phyloP scores from a whole-genome alignment of 2,113 vertebrate genomes.

The Eubucco bourcierii region DNA sequence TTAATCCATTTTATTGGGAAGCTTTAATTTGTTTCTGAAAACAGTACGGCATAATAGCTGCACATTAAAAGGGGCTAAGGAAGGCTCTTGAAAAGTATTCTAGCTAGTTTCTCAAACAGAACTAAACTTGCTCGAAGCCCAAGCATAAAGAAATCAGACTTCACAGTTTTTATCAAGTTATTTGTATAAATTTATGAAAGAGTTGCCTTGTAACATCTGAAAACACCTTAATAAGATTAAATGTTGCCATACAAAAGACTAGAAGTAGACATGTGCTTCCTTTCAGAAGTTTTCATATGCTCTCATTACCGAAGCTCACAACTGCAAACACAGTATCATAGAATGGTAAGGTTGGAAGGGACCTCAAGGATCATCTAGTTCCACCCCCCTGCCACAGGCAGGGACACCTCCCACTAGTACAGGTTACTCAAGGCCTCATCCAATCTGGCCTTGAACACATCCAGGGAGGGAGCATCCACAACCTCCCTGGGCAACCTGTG shows the following conservation, averaged over 20 bases:
- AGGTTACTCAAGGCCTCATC: too few relatives aligned
- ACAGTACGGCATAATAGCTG: not conserved
- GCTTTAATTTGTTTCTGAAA: not conserved
- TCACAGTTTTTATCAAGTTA: not conserved
- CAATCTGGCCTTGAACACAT: too few relatives aligned
- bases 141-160: not conserved
- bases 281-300: not conserved
- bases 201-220: not conserved
- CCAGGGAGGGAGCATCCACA: too few relatives aligned
- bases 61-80: not conserved
- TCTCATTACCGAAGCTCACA: not conserved
- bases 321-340: not conserved
- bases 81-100: not conserved
- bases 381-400: too few relatives aligned
- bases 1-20: not conserved
- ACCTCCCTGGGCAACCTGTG: too few relatives aligned
- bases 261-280: not conserved
- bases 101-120: not conserved
- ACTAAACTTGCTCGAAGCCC: not conserved
- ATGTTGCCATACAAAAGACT: not conserved
- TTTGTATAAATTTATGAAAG: not conserved
- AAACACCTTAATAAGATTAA: not conserved
- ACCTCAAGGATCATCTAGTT: too few relatives aligned
- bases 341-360: too few relatives aligned
- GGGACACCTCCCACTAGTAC: too few relatives aligned